phyloP scores from a whole-genome alignment of 2,797 vertebrate species.

The Melopsittacus undulatus region DNA sequence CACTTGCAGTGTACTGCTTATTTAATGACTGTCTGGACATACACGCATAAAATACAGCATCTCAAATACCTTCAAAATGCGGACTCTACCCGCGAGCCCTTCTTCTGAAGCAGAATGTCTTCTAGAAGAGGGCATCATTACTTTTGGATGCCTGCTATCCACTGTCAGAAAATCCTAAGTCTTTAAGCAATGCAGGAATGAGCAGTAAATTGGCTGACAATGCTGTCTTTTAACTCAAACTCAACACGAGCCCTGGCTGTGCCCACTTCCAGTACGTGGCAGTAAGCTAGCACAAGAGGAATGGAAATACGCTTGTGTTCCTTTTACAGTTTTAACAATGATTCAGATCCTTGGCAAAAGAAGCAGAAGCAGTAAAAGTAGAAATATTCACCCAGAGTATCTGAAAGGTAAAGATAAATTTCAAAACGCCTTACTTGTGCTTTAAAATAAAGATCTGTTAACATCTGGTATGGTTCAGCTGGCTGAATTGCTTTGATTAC shows the following conservation, averaged over 20 bases:
- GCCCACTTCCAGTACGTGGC: background rate
- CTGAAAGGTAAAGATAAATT: constrained; percentile 35
- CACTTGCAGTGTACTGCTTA: background rate
- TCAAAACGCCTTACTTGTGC: background rate
- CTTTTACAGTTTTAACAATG: background rate
- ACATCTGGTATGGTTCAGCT: constrained; percentile 36
- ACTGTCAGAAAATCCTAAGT: background rate
- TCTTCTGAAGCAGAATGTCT: background rate
- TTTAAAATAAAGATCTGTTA: constrained; percentile 33
- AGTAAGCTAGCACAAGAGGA: background rate
- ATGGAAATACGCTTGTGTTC: background rate
- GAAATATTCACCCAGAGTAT: constrained; percentile 25
- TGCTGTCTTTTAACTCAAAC: background rate
- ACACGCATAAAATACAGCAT: background rate
- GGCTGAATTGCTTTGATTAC: constrained; percentile 38
- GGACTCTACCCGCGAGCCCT: background rate
- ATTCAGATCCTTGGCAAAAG: constrained; percentile 28
- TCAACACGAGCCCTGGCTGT: background rate
- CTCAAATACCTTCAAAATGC: background rate
- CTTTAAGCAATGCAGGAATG: background rate
- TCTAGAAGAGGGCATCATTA: background rate
- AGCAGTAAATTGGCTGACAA: background rate
- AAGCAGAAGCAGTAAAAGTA: background rate
- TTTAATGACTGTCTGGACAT: background rate
- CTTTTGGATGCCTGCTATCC: background rate